Evolutionary conservation across 2,888 invertebrate genomes (phyloP), one percentile per base, ranked within the genome.

Genomic region (Hirtodrosophila confusa): DNA sequence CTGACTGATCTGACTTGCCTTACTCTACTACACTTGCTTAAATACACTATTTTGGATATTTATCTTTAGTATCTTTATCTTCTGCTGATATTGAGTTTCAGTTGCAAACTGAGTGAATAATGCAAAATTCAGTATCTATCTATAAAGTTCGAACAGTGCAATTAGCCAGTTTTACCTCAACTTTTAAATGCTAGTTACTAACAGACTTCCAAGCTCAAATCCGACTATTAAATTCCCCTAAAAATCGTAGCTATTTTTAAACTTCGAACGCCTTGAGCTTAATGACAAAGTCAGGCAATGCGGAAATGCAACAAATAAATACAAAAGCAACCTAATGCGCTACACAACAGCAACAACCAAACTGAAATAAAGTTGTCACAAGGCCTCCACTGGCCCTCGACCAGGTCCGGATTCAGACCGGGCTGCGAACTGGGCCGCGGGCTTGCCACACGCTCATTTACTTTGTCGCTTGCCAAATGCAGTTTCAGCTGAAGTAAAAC

Each of bases 221-320:
- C 27, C 47, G 11, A n/a, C 17, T 35, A 31, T 23, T 37, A 63
- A 77, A 70, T 65, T 60, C 39, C 7, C 69, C 60, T 55, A 74
- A 61, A 64, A 69, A 62, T 64, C 71, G 57, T n/a, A 29, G 57
- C 56, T 33, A 51, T 69, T 67, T 56, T 56, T 66, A 75, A 75
- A 65, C 60, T 56, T 44, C 53, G 47, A 43, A 50, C 56, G 72
- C 75, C 63, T 51, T 36, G 43, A 56, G 69, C 43, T 63, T 87
- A 87, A 87, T 87, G 88, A 75, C 86, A 63, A 60, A 71, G 78
- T 63, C 60, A 36, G 60, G 36, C 47, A 61, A 48, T 62, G 60
- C 75, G 88, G 86, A 78, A 82, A 67, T 80, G 82, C 78, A 80
- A 74, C 68, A 84, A 86, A 84, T 80, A 84, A 86, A 84, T 64